Conservation (phyloP, 2,113 vertebrate species). For the Dendropsophus ebraccatus region DNA sequence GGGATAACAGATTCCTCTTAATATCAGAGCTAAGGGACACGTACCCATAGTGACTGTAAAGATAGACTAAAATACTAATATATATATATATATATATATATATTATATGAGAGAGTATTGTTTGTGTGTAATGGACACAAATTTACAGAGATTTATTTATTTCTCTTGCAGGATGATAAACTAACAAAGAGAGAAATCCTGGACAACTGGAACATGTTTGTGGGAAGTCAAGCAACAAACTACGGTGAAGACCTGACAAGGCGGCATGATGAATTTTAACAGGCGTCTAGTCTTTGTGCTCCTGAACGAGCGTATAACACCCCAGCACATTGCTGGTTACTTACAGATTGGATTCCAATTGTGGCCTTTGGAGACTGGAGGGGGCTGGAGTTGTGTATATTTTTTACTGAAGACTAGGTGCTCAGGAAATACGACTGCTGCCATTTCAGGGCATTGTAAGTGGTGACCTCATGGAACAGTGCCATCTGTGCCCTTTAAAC, state of each 20-base stretch:
- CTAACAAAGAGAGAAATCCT: constrained; percentile 90
- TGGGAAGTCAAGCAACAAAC: constrained; percentile 92
- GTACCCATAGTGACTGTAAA: no score
- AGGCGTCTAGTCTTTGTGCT: neutral
- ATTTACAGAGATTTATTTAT: neutral
- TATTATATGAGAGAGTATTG: no score
- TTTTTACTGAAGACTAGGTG: neutral
- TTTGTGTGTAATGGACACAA: neutral
- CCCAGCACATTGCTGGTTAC: constrained; percentile 37
- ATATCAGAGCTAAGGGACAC: no score
- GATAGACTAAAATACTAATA: no score
- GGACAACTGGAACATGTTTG: constrained; percentile 94
- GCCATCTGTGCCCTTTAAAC: neutral
- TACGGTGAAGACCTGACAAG: constrained; percentile 90
- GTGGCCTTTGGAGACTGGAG: neutral
- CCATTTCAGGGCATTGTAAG: neutral
- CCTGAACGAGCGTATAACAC: neutral
- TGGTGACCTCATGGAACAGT: neutral
- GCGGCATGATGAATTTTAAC: constrained; percentile 88
- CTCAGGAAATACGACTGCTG: neutral
- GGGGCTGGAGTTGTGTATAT: neutral
- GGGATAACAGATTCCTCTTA: no score
- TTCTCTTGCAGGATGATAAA: constrained; percentile 77
- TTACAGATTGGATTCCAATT: constrained; percentile 5
- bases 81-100: no score